Base-by-base conservation (phyloP, 2,113 vertebrate species). In the Chitala chitala region DNA sequence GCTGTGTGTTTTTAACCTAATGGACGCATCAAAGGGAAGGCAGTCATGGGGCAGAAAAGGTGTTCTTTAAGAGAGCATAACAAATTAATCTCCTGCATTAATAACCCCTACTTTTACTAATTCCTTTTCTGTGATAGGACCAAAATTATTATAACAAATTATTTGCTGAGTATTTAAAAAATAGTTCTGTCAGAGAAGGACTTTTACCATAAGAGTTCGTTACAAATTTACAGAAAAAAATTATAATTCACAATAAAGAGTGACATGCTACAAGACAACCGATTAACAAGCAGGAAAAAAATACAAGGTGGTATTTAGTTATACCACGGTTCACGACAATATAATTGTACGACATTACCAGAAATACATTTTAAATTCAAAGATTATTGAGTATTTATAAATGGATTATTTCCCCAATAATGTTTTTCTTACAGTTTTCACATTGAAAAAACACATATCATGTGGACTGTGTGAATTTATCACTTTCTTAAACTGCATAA, bases 11-110 rank as follows among this genome's bases (percentile, higher is more conserved):
- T 77, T 38, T 54, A 66, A 50, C 74, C 80, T 72, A 63, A 75
- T 71, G 5, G 42, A 72, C 73, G 77, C 84, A 89, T 88, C 85
- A 88, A 89, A 87, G 85, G 80, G 82, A 88, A 84, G 79, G 84
- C 77, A 76, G 76, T 83, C 83, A 78, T 54, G 72, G 80, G 76
- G 84, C 80, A 80, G 79, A 80, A 31, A 22, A 78, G 66, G 79
- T 83, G 85, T 88, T 80, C 82, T 79, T 72, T 36, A 31, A 63
- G 75, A 63, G 44, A 58, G 20, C 44, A 36, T 69, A 64, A 48
- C 69, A 71, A 61, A 55, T 71, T 71, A 76, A 73, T 22, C 51
- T 17, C 26, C 36, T 55, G 65, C 71, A 71, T 66, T 81, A 78
- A 84, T 82, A 75, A 76, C 75, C 61, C 33, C 46, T 42, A 70